Evolutionary conservation across 2,888 invertebrate species (phyloP).

Genomic region (Hydriomena furcata): DNA sequence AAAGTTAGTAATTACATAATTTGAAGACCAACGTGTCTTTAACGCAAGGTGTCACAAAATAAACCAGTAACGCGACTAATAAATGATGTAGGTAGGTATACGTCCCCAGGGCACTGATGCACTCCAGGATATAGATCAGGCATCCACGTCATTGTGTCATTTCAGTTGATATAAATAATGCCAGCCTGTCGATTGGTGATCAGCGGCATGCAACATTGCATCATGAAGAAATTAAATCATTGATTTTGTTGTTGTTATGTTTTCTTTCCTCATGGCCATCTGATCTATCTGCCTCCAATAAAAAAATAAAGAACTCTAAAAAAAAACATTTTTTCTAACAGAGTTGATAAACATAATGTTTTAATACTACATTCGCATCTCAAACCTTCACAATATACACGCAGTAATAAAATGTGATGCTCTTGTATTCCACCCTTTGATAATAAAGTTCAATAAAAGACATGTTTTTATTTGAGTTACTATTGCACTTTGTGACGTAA

Average conservation of each 20-base stretch:
- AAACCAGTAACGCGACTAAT: no score
- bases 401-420: conserved; percentile 20
- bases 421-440: conserved; percentile 25
- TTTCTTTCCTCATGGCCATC: no score
- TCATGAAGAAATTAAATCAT: conserved; percentile 9
- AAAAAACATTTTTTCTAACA: no score
- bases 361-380: background rate
- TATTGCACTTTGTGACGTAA: conserved; percentile 18
- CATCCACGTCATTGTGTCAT: conserved; percentile 51
- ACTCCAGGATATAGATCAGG: conserved; percentile 55
- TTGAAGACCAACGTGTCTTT: no score
- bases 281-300: no score
- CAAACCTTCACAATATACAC: conserved; percentile 4
- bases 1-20: no score
- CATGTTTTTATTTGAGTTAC: conserved; percentile 24
- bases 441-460: conserved; percentile 25
- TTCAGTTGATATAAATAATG: conserved; percentile 62
- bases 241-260: no score
- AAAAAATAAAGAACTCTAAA: background rate
- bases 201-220: conserved; percentile 14
- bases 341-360: background rate
- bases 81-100: background rate
- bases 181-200: conserved; percentile 50
- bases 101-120: conserved; percentile 18
- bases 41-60: no score